Conservation (phyloP, 2,888 invertebrate genomes). For the Spialia ferax region DNA sequence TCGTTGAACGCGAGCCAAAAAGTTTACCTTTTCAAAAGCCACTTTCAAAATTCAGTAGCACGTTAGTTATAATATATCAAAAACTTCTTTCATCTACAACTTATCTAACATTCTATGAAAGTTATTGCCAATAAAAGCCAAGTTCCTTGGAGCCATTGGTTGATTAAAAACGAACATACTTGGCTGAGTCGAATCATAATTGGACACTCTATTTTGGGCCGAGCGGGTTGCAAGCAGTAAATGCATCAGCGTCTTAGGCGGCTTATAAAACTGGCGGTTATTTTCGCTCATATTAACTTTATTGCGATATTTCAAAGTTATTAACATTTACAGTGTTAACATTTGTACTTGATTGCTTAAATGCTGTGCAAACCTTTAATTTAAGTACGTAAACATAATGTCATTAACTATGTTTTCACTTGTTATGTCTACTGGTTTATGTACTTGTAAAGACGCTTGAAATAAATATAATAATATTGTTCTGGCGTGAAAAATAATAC, state of each 20-base stretch:
- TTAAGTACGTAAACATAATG: too few relatives aligned
- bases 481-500: too few relatives aligned
- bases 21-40: neutral
- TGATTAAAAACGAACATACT: conserved; percentile 49
- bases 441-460: too few relatives aligned
- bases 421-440: too few relatives aligned
- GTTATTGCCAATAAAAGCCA: conserved; percentile 37
- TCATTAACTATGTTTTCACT: too few relatives aligned
- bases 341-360: too few relatives aligned
- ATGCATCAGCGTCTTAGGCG: conserved; percentile 46
- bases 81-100: conserved; percentile 32
- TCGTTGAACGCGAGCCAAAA: neutral
- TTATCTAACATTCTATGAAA: conserved; percentile 11
- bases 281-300: neutral
- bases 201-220: conserved; percentile 50
- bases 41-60: conserved; percentile 2
- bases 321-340: too few relatives aligned
- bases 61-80: conserved; percentile 19
- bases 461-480: too few relatives aligned
- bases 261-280: conserved; percentile 27
- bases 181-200: conserved; percentile 49
- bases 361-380: too few relatives aligned
- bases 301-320: too few relatives aligned
- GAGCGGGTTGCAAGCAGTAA: conserved; percentile 42
- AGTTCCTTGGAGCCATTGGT: conserved; percentile 31